These are phyloP conservation scores for Toxonevra muliebris DNA, from an alignment of 2,888 invertebrate genomes.

Conservation along the genomic window DNA sequence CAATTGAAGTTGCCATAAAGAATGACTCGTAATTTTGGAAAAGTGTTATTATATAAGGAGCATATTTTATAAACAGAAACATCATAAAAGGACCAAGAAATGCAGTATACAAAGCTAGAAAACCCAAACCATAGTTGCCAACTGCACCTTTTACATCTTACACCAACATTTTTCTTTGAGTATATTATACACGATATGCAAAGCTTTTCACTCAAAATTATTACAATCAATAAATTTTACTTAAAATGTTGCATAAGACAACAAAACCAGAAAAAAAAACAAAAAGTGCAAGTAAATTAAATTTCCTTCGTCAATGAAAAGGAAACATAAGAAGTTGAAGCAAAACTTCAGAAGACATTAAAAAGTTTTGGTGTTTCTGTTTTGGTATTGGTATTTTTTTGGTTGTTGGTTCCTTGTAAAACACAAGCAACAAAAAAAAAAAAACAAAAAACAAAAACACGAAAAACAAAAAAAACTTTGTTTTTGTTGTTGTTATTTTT, in stretches of 20 bases:
- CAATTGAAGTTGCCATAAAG: too few species aligned
- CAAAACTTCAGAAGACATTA: too few species aligned
- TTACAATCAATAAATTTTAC: conserved; percentile 26
- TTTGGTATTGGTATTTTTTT: background rate
- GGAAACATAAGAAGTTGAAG: conserved; percentile 1
- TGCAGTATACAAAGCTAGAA: too few species aligned
- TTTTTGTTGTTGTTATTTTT: conserved; percentile 11
- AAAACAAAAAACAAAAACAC: background rate
- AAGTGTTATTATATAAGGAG: too few species aligned
- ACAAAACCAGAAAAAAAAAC: conserved; percentile 9
- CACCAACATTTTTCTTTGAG: too few species aligned
- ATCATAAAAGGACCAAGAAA: too few species aligned
- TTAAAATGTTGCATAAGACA: conserved; percentile 8
- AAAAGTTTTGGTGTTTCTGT: background rate
- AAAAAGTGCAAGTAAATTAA: conserved; percentile 26
- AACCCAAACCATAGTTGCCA: too few species aligned
- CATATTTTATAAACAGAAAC: too few species aligned
- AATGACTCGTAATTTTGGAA: too few species aligned
- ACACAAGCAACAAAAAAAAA: conserved; percentile 3
- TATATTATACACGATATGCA: too few species aligned
- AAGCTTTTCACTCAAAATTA: background rate
- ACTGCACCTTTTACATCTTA: too few species aligned
- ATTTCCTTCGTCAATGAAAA: conserved; percentile 15
- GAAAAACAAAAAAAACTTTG: conserved; percentile 14
- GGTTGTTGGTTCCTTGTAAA: background rate